These are phyloP conservation scores for Siniperca chuatsi DNA, from an alignment of 2,113 vertebrate species.

Conservation along the genomic window DNA sequence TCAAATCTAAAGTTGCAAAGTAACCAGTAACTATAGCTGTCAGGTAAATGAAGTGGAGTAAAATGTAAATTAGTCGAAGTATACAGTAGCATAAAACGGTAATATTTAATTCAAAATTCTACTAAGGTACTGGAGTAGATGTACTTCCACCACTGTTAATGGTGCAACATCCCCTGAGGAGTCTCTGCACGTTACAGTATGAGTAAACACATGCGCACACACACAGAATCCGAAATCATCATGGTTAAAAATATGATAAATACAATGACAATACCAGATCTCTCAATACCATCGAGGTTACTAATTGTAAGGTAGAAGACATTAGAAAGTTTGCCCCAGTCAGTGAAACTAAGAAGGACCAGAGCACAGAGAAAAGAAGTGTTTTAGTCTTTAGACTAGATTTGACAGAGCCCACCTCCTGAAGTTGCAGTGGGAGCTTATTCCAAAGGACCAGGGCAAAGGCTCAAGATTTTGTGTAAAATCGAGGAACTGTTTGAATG, in stretches of 20 bases:
- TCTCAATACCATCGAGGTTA: not conserved
- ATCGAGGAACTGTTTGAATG: not conserved
- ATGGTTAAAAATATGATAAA: not conserved
- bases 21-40: too few relatives aligned
- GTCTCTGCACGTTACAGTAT: not conserved
- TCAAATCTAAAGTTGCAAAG: not conserved
- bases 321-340: not conserved
- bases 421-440: not conserved
- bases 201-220: not conserved
- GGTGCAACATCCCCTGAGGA: not conserved
- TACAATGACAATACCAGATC: not conserved
- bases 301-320: not conserved
- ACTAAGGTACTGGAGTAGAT: not conserved
- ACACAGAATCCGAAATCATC: not conserved
- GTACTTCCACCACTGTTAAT: not conserved
- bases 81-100: too few relatives aligned
- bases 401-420: not conserved
- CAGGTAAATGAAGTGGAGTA: not conserved
- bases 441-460: not conserved
- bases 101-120: not conserved
- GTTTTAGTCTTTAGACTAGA: not conserved
- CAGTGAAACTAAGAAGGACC: not conserved
- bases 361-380: not conserved
- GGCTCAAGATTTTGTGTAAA: not conserved
- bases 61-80: not conserved